Conservation (phyloP, 2,113 vertebrate species). For the Atrichornis clamosus region DNA sequence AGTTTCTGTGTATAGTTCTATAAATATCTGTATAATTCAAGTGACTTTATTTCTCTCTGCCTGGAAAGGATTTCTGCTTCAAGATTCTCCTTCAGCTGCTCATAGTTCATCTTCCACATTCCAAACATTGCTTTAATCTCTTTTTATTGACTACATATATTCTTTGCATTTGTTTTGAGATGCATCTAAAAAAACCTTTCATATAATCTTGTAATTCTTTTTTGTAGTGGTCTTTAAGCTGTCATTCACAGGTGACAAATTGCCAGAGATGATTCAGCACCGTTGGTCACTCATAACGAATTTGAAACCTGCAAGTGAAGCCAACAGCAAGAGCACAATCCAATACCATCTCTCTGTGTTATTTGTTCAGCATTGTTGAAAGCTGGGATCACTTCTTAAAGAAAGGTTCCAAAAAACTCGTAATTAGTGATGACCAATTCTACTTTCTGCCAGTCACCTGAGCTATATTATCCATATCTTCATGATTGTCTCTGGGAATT, state of each 20-base stretch:
- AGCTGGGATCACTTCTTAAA: background rate
- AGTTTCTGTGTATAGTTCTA: background rate
- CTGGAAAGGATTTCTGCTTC: background rate
- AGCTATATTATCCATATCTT: background rate
- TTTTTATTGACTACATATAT: background rate
- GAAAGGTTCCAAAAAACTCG: background rate
- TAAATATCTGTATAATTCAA: background rate
- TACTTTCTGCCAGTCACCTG: background rate
- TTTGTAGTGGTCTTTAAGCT: background rate
- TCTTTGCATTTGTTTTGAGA: background rate
- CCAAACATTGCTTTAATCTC: background rate
- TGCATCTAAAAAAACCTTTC: background rate
- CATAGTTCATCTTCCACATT: background rate
- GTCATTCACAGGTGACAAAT: background rate
- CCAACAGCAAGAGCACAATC: background rate
- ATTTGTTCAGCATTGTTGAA: background rate
- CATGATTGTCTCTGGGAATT: background rate
- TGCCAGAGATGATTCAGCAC: background rate
- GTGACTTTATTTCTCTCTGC: background rate
- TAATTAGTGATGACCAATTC: background rate
- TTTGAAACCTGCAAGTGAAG: background rate
- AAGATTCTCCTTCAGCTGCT: constrained; percentile 1
- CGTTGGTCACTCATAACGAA: background rate
- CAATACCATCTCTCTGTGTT: fast-evolving
- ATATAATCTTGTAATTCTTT: background rate